Base-by-base conservation (phyloP, 2,113 vertebrate genomes). In the Pholis gunnellus region DNA sequence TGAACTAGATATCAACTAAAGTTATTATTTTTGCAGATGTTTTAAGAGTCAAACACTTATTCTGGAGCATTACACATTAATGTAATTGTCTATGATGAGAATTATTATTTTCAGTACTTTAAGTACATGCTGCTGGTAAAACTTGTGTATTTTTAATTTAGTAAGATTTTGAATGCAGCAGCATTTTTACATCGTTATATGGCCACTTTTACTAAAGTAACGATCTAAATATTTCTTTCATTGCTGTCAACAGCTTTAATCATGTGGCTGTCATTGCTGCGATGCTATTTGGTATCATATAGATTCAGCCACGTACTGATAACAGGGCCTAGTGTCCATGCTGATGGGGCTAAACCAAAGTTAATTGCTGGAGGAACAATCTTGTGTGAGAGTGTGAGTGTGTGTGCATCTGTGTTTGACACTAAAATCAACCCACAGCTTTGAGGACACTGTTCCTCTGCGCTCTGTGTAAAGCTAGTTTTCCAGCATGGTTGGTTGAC, bases 401-500 rank as follows among this genome's bases (percentile, higher is more conserved):
- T 50, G 11, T 7, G 9, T 27, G 52, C 13, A 13, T 0, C 8
- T 70, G 74, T 42, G n/a, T 29, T 34, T 61, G 22, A 44, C 42
- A 4, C 13, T 20, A 15, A 67, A 60, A 48, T 67, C 38, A 27
- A 6, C 40, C 48, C 14, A 15, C 17, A 17, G n/a, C n/a, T 34
- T 52, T 52, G 9, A 29, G 42, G 17, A 25, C 54, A 25, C 46
- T 31, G 13, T 4, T 38, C 29, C 25, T 48, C 71, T 27, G 29
- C 7, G 66, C 42, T 82, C 27, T 65, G 68, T 52, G 42, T 77
- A 22, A 25, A 48, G 29, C 18, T 36, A 9, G 48, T 70, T 70
- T 72, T 34, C 44, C 3, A 17, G 44, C 17, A 29, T 34, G 50
- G 72, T 68, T 46, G 6, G 6, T 75, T 79, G 81, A 86, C 72